Conservation (phyloP, 2,797 vertebrate species). For the Chelmon rostratus region DNA sequence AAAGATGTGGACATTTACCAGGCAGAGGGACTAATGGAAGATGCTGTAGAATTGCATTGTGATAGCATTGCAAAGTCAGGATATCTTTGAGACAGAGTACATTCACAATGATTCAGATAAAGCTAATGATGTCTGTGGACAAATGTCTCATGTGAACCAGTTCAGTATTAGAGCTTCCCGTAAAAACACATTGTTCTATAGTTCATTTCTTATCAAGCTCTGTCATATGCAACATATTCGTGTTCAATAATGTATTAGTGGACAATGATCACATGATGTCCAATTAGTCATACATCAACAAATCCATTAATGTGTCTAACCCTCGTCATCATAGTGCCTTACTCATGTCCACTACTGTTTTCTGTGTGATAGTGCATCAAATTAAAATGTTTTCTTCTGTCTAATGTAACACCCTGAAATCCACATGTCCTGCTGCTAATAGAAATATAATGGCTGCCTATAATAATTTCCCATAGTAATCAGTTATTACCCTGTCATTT, state of each 20-base stretch:
- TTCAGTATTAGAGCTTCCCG: not conserved
- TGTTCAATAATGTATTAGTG: no score
- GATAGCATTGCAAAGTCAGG: not conserved
- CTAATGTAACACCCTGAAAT: constrained; percentile 19
- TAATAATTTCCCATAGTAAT: constrained; percentile 10
- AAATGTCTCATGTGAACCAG: not conserved
- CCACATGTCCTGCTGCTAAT: constrained; percentile 20
- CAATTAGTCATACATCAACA: not conserved
- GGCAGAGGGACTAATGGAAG: not conserved
- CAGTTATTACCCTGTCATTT: not conserved
- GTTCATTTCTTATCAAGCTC: no score
- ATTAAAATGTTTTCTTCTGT: constrained; percentile 4
- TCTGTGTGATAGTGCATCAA: not conserved
- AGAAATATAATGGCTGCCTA: constrained; percentile 23
- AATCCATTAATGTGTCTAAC: not conserved
- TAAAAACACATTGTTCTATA: not conserved
- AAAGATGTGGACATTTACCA: not conserved
- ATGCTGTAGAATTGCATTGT: not conserved
- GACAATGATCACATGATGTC: not conserved
- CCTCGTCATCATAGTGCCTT: not conserved
- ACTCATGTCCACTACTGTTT: not conserved
- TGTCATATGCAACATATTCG: not conserved
- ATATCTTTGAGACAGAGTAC: not conserved
- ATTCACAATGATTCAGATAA: not conserved
- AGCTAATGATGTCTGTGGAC: not conserved